phyloP scores from a whole-genome alignment of 2,797 vertebrate genomes.

The Luscinia luscinia region DNA sequence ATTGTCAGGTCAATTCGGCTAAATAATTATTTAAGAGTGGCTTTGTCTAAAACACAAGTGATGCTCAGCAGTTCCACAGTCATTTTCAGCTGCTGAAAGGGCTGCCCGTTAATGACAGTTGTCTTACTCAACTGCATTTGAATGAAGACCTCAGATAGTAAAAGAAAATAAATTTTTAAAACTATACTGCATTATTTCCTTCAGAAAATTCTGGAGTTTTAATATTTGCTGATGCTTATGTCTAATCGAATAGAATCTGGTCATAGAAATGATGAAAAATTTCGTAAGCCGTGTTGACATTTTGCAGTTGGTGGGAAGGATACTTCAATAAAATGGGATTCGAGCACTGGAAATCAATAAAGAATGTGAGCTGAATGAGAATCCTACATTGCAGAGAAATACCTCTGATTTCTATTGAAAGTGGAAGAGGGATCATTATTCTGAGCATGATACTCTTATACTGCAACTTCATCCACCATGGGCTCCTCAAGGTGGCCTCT shows the following conservation, averaged over 20 bases:
- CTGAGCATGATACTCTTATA: slow-evolving; percentile 36
- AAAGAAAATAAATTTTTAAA: neutral
- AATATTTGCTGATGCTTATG: neutral
- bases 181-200: neutral
- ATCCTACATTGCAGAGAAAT: slow-evolving; percentile 46
- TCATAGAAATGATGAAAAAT: slow-evolving; percentile 52
- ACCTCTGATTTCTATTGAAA: slow-evolving; percentile 56
- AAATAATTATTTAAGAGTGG: slow-evolving; percentile 41
- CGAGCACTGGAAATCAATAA: slow-evolving; percentile 67
- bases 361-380: slow-evolving; percentile 66
- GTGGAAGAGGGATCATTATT: slow-evolving; percentile 63
- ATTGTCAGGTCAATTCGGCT: neutral
- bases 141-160: slow-evolving; percentile 2
- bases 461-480: slow-evolving; percentile 27
- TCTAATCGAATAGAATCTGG: slow-evolving; percentile 45
- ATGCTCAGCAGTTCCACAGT: neutral
- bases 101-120: neutral
- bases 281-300: slow-evolving; percentile 71
- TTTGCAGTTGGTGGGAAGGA: slow-evolving; percentile 61
- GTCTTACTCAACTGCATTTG: slow-evolving; percentile 29
- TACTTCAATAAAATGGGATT: slow-evolving; percentile 69
- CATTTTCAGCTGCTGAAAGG: slow-evolving; percentile 51
- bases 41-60: neutral
- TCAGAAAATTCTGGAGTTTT: neutral
- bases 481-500: slow-evolving; percentile 50